phyloP scores from a whole-genome alignment of 2,113 vertebrate species.

The Meles meles region DNA sequence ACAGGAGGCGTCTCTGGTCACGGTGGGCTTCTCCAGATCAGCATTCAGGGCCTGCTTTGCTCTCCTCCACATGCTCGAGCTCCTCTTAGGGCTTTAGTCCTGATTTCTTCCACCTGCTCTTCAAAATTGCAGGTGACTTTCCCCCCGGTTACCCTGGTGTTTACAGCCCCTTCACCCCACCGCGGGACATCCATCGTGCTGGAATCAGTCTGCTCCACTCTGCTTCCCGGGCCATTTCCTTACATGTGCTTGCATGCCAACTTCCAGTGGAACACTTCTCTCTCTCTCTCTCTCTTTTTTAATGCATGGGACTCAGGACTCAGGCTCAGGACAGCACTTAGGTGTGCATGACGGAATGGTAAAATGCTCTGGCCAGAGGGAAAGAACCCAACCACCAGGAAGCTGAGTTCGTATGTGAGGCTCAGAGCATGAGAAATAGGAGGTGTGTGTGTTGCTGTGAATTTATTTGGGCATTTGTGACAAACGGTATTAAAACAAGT shows the following conservation, averaged over 20 bases:
- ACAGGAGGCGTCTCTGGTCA: background rate
- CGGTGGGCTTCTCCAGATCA: background rate
- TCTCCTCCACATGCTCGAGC: background rate
- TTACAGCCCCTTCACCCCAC: background rate
- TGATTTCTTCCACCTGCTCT: background rate
- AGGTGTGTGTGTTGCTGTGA: background rate
- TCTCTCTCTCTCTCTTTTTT: background rate
- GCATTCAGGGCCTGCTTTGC: background rate
- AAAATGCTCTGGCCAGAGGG: background rate
- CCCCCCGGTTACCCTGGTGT: rapidly evolving
- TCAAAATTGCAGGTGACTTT: background rate
- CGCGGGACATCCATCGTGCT: rapidly evolving
- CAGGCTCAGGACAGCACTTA: too few species aligned
- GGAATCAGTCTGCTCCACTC: background rate
- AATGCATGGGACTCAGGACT: background rate
- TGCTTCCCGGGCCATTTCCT: background rate
- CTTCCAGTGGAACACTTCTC: background rate
- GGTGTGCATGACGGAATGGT: background rate
- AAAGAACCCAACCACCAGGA: background rate
- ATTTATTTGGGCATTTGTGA: background rate
- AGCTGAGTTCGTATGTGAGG: background rate
- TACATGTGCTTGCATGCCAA: background rate
- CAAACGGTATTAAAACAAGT: background rate
- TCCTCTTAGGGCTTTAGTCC: background rate
- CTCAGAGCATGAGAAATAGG: background rate